These are phyloP conservation scores for Nymphalis io DNA, from an alignment of 1,140 invertebrate species.

Conservation along the genomic window DNA sequence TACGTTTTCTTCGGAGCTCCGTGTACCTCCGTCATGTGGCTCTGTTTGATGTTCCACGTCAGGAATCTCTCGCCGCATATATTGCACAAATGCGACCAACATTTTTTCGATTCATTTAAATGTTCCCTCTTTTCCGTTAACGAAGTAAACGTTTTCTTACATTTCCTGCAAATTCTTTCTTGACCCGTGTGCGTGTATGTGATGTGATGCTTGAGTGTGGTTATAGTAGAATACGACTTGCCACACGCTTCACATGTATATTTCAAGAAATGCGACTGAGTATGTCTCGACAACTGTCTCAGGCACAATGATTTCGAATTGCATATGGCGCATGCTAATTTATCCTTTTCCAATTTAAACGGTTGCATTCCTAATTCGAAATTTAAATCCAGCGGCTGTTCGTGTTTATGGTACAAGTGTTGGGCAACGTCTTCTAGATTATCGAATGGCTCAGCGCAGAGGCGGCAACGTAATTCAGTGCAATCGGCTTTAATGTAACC, in stretches of 20 bases:
- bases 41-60: constrained; percentile 52
- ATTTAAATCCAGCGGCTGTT: constrained; percentile 44
- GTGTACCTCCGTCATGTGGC: constrained; percentile 49
- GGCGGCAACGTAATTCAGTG: constrained; percentile 56
- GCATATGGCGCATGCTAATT: constrained; percentile 59
- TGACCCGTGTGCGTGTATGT: constrained; percentile 47
- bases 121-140: constrained; percentile 49
- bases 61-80: constrained; percentile 53
- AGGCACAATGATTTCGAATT: constrained; percentile 49
- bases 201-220: constrained; percentile 50
- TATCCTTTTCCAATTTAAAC: constrained; percentile 55
- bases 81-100: constrained; percentile 53
- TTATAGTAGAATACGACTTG: constrained; percentile 69
- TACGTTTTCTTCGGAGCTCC: constrained; percentile 47
- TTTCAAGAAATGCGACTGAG: constrained; percentile 68
- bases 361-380: constrained; percentile 57
- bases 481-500: constrained; percentile 62
- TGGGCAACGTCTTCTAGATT: constrained; percentile 46
- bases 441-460: constrained; percentile 50
- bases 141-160: constrained; percentile 50
- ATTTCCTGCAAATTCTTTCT: constrained; percentile 53
- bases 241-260: constrained; percentile 79
- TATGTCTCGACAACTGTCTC: constrained; percentile 58
- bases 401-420: constrained; percentile 54
- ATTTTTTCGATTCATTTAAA: constrained; percentile 45